Base-by-base conservation (phyloP, 2,797 vertebrate species). In the Smutsia temminckii region DNA sequence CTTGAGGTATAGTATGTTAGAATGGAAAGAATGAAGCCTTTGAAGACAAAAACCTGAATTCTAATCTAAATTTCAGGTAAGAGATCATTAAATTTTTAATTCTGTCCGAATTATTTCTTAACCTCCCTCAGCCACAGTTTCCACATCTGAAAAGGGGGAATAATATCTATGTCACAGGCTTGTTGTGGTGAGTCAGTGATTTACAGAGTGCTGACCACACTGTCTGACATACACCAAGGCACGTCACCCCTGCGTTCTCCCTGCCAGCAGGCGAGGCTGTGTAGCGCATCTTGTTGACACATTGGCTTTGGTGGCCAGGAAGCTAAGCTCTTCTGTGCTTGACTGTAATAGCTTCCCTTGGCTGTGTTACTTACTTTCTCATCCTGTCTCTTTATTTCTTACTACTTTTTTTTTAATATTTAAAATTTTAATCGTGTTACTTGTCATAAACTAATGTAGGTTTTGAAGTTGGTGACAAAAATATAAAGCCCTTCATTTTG, bases 351-450 rank as follows among this genome's bases (percentile, higher is more conserved):
- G 23, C 46, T 84, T 91, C 77, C 46, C 59, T 90, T 32, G 61
- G 21, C 20, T 94, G 1, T 46, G 72, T 77, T 93, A 57, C 10
- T 92, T 84, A 55, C 25, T 32, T 84, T 85, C 51, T 92, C 40
- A 27, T 51, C 25, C 42, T 40, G 69, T 81, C 23, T 42, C 8
- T 77, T 23, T 69, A 42, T 63, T 71, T 85, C 53, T 49, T 89
- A 64, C 32, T 64, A 27, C 49, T 84, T 89, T 64, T 40, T 55
- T 61, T 95, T 85, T 74, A 81, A 32, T 64, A 34, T 95, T 84
- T 75, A 53, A 53, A 27, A 27, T 49, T 68, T 78, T 90, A 53
- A 59, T 80, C 80, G 23, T 79, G 57, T 40, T 46, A 27, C 40
- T 79, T 69, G 40, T 74, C 91, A 29, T 85, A 75, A 85, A 66